Base-by-base conservation (phyloP, 37 sponge, comb jelly and placozoan species). In the Theonella swinhoei region DNA sequence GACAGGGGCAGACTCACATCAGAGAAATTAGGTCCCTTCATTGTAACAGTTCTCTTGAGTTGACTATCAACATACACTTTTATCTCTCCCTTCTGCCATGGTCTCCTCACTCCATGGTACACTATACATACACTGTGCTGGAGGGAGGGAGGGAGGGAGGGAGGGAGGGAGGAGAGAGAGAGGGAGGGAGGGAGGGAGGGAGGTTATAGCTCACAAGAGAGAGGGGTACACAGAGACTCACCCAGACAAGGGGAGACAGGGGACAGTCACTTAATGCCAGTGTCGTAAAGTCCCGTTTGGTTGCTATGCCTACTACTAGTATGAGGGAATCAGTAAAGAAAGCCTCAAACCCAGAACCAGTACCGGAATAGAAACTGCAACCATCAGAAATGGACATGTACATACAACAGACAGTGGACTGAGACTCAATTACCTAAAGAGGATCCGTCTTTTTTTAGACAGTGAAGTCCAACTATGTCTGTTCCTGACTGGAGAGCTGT, bases 311-410 rank as follows among this genome's bases (percentile, higher is more conserved):
- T 58, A 93, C 91, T 32, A 95, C 91, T 22, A 95, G 85, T 23
- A 78, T 67, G 40, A 68, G 61, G 42, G 67, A 41, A 19, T 82
- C 70, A 36, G 91, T 89, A 75, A 97, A 93, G 83, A 97, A 97
- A 3, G 94, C 94, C 71, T 97, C 94, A 78, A 91, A 97, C 5
- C 98, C 96, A 88, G 88, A 78, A 28, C 88, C 89, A 40, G 39
- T 30, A 35, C 77, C 38, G 19, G 95, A 80, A 76, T 89, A 91
- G 80, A 97, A 91, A 78, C 97, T 96, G 83, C 17, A 34, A 36
- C 38, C 22, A 5, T 37, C 31, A 4, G 33, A 72, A 9, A 32
- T 72, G 14, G 8, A 72, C 38, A 72, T 72, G 74, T 72, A 77
- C 62, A 28, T 58, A 77, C 60, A 22, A 17, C n/a, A n/a, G n/a